Percentiles rank a stretch among this genome's conserved stretches.
These are phyloP conservation scores for Apteryx mantelli DNA, from an alignment of 2,113 vertebrate genomes.

Conservation along the genomic window DNA sequence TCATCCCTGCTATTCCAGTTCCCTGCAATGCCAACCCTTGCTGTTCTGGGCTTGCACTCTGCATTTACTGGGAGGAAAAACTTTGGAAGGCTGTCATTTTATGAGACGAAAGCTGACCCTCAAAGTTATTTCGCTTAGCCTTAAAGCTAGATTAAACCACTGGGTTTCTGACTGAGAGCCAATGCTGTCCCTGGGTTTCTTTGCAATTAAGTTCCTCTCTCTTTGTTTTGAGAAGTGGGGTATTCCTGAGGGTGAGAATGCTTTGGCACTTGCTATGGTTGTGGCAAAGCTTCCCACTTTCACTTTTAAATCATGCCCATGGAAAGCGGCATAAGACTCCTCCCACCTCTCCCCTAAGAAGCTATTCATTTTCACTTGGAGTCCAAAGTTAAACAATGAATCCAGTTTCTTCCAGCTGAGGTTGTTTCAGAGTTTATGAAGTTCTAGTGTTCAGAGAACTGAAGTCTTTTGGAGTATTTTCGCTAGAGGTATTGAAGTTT, in stretches of 20 bases:
- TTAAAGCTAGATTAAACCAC: no score
- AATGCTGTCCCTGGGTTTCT: rapidly evolving
- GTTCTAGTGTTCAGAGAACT: not conserved
- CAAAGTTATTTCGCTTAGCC: no score
- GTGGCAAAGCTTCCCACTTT: not conserved
- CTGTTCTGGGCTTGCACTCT: no score
- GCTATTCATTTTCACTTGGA: not conserved
- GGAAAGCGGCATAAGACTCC: not conserved
- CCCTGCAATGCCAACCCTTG: no score
- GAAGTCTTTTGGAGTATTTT: not conserved
- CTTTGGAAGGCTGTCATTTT: no score
- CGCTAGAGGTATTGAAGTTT: not conserved
- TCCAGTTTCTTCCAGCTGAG: not conserved
- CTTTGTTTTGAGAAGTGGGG: not conserved
- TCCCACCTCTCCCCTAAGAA: not conserved
- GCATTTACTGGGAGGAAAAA: no score
- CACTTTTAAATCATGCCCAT: not conserved
- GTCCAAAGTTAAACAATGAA: not conserved
- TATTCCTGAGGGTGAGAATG: not conserved
- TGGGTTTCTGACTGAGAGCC: not conserved
- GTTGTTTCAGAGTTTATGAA: not conserved
- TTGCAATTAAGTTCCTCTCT: not conserved
- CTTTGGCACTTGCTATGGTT: not conserved
- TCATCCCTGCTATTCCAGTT: no score
- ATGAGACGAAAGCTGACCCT: no score